phyloP scores from a whole-genome alignment of 2,113 vertebrate genomes.

The Perccottus glenii region DNA sequence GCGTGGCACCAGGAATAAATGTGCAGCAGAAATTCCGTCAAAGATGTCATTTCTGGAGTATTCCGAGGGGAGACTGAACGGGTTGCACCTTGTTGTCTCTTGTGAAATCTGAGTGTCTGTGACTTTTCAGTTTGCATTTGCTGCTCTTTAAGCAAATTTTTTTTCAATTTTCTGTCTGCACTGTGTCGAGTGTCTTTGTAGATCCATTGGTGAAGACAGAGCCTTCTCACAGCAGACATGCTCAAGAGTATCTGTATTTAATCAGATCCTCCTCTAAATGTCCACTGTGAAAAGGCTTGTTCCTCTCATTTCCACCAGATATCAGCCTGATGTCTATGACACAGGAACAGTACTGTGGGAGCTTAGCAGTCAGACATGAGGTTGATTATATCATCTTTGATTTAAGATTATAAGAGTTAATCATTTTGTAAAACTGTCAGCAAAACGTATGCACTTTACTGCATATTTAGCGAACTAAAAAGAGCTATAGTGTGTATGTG shows the following conservation, averaged over 20 bases:
- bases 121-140: conserved; percentile 66
- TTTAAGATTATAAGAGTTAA: too few relatives aligned
- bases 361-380: too few relatives aligned
- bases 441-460: too few relatives aligned
- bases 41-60: conserved; percentile 60
- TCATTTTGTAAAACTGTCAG: too few relatives aligned
- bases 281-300: conserved; percentile 47
- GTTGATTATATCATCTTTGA: too few relatives aligned
- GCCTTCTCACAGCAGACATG: conserved; percentile 53
- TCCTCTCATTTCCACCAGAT: conserved; percentile 47
- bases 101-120: conserved; percentile 57
- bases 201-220: conserved; percentile 22
- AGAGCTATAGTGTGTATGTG: too few relatives aligned
- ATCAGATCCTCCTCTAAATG: conserved; percentile 20
- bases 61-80: conserved; percentile 44
- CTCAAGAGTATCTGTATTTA: conserved; percentile 21
- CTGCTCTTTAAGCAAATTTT: conserved; percentile 35
- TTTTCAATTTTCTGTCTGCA: conserved; percentile 39
- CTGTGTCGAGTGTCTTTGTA: conserved; percentile 24
- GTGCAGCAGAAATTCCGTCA: conserved; percentile 57
- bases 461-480: too few relatives aligned
- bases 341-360: too few relatives aligned
- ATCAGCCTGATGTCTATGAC: too few relatives aligned
- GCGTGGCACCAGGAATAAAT: conserved; percentile 1
- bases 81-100: conserved; percentile 63